These are phyloP conservation scores for Armadillidium nasatum DNA, from an alignment of 1,140 invertebrate genomes.

Conservation along the genomic window DNA sequence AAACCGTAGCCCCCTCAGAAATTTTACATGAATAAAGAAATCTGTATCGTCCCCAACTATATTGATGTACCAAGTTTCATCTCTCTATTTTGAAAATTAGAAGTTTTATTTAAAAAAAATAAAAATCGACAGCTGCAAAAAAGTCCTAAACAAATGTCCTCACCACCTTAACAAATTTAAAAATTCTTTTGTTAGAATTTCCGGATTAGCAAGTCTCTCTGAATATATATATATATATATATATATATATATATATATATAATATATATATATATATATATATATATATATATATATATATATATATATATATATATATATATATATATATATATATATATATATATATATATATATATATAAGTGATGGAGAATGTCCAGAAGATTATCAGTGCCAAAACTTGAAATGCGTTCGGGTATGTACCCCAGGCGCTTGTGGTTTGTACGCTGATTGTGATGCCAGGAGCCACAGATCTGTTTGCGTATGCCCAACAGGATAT, in stretches of 20 bases:
- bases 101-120: too few relatives aligned
- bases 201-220: too few relatives aligned
- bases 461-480: constrained; percentile 50
- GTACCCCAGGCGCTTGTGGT: constrained; percentile 52
- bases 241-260: constrained; percentile 6
- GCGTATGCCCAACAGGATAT: constrained; percentile 59
- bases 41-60: too few relatives aligned
- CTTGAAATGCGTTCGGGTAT: constrained; percentile 45
- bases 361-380: too few relatives aligned
- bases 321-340: neutral
- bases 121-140: too few relatives aligned
- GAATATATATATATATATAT: constrained; percentile 6
- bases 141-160: too few relatives aligned
- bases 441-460: constrained; percentile 51
- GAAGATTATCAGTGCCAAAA: constrained; percentile 27
- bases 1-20: too few relatives aligned
- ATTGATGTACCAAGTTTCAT: too few relatives aligned
- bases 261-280: constrained; percentile 1
- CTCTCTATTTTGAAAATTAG: too few relatives aligned
- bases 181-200: too few relatives aligned
- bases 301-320: neutral
- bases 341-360: neutral
- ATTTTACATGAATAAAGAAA: too few relatives aligned
- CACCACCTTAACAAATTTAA: too few relatives aligned
- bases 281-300: constrained; percentile 6